These are phyloP conservation scores for Ylistrum balloti DNA, from an alignment of 1,140 invertebrate genomes.

Conservation along the genomic window DNA sequence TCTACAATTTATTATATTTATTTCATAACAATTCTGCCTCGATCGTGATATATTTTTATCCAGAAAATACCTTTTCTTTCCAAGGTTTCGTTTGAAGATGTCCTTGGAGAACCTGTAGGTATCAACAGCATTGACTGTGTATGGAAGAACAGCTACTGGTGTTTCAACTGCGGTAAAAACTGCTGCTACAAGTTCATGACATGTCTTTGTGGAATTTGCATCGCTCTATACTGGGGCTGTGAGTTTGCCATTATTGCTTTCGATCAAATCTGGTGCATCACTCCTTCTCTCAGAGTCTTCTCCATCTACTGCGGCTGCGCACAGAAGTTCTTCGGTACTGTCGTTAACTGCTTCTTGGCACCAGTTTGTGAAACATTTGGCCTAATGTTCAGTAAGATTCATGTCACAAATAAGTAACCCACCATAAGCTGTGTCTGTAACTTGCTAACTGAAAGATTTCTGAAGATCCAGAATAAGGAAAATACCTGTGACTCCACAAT, in stretches of 20 bases:
- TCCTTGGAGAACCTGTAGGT: constrained; percentile 89
- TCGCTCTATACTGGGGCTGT: constrained; percentile 87
- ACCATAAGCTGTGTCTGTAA: too few species aligned
- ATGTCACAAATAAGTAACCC: constrained; percentile 77
- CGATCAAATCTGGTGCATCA: constrained; percentile 80
- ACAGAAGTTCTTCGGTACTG: constrained; percentile 84
- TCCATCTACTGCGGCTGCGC: constrained; percentile 86
- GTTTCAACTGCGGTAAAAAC: constrained; percentile 87
- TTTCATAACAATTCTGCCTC: too few species aligned
- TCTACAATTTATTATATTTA: too few species aligned
- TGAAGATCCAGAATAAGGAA: too few species aligned
- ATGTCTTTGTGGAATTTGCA: constrained; percentile 87
- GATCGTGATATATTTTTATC: too few species aligned
- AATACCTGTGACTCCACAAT: too few species aligned
- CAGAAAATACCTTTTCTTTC: too few species aligned
- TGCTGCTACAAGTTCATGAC: constrained; percentile 89
- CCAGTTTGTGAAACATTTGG: constrained; percentile 87
- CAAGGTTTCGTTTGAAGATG: constrained; percentile 87
- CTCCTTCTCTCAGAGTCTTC: constrained; percentile 72
- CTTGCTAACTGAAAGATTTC: too few species aligned
- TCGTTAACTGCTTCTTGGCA: constrained; percentile 85
- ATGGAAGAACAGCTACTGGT: constrained; percentile 88
- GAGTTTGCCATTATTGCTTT: constrained; percentile 89
- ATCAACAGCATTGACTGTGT: constrained; percentile 88
- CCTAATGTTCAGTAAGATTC: constrained; percentile 86